These are phyloP conservation scores for Misgurnus anguillicaudatus DNA, from an alignment of 2,113 vertebrate genomes.

Conservation along the genomic window DNA sequence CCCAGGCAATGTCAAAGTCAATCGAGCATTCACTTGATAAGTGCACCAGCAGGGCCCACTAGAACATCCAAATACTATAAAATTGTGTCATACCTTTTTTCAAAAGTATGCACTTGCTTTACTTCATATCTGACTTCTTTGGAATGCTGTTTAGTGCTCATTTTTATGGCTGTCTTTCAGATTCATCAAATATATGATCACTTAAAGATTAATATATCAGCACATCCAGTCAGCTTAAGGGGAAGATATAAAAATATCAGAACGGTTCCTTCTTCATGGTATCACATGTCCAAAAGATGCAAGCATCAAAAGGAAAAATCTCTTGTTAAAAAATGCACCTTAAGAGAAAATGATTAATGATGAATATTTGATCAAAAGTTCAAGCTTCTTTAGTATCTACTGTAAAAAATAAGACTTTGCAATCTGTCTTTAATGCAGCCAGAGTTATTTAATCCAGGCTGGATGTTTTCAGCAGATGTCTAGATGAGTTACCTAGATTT, in stretches of 20 bases:
- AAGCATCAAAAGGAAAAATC: not conserved
- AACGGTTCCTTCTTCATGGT: not conserved
- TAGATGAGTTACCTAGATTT: conserved; percentile 7
- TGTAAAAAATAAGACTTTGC: conserved; percentile 25
- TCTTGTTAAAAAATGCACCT: conserved; percentile 3
- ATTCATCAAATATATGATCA: not conserved
- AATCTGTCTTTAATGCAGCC: conserved; percentile 34
- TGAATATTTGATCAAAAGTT: conserved; percentile 43
- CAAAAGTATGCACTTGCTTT: not conserved
- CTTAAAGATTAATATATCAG: conserved; percentile 29
- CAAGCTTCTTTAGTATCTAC: conserved; percentile 49
- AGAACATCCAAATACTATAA: not conserved
- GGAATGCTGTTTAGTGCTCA: conserved; percentile 3
- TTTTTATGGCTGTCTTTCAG: not conserved
- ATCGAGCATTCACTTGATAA: not conserved
- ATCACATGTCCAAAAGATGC: not conserved
- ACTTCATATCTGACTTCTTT: not conserved
- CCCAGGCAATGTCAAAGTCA: not conserved
- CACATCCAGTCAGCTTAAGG: not conserved
- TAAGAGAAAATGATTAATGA: conserved; percentile 21
- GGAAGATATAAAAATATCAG: not conserved
- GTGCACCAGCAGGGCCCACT: not conserved
- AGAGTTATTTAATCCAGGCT: not conserved
- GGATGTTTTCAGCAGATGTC: not conserved
- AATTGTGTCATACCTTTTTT: not conserved